Evolutionary conservation across 2,797 vertebrate species (phyloP), one percentile per base, ranked within the genome.

Genomic region (Trematomus bernacchii): DNA sequence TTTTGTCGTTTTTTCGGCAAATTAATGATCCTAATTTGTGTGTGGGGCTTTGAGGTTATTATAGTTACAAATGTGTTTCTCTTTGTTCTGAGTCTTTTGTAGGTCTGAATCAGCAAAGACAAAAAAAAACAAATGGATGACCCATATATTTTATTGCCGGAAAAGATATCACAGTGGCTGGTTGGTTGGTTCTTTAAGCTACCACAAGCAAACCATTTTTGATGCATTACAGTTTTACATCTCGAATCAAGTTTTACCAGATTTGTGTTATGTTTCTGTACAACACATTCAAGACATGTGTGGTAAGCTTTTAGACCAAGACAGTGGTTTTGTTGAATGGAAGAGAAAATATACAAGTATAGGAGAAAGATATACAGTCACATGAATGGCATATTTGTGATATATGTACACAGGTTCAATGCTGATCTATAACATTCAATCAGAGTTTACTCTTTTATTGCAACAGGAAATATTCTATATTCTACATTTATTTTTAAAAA

Each of bases 201-300:
- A 76, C 18, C 18, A 58, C 47, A 55, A 55, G 37, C 12, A 57
- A 71, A 73, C 61, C 23, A 42, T 23, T 18, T 63, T 53, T 55
- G 50, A 73, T 58, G 19, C 18, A 46, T 77, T 59, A 50, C 14
- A 77, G 27, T 58, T 72, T 69, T 46, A 66, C 15, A 8, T 15
- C 43, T 77, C 11, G 14, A 44, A 66, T 82, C 19, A 52, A 72
- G 57, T 72, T 80, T 81, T 30, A 71, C 33, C 75, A 65, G 48
- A 75, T 50, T 58, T 12, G 65, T 64, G 61, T 61, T 14, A 71
- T 27, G 15, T 14, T 3, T 48, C 74, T 62, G 30, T 73, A 63
- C 57, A 82, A 63, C 46, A 62, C 59, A 55, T 72, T 65, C 37
- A 62, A 40, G 42, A 33, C 50, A 58, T 73, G 37, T 52, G 43